These are phyloP conservation scores for Echinarachnius parma DNA, from an alignment of 53 echinoderm and acorn worm species.

Conservation along the genomic window DNA sequence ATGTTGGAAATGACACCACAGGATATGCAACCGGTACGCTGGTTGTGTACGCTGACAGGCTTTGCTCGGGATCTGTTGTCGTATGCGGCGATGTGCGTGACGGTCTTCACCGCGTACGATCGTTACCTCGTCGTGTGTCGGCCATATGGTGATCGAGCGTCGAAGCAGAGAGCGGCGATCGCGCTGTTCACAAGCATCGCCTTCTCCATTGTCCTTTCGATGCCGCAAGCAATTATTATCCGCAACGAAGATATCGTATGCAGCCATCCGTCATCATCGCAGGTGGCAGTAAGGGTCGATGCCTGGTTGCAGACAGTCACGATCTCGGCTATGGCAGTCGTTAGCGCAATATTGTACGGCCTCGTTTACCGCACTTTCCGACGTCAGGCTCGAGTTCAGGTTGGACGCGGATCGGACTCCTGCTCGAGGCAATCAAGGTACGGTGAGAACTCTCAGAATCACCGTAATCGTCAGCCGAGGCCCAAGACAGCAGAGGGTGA, in stretches of 20 bases:
- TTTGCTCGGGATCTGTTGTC: neutral
- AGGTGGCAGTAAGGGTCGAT: no score
- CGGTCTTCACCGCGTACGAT: neutral
- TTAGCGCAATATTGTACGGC: conserved; percentile 7
- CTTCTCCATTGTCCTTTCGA: neutral
- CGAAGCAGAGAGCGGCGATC: neutral
- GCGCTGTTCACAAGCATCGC: neutral
- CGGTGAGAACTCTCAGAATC: neutral
- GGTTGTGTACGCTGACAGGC: neutral
- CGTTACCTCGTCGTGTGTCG: neutral
- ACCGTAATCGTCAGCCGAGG: no score
- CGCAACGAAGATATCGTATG: neutral
- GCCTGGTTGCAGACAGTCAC: conserved; percentile 10
- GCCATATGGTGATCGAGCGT: neutral
- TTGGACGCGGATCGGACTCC: no score
- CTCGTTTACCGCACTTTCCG: neutral
- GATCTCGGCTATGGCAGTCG: neutral
- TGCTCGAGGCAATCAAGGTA: neutral
- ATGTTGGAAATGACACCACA: no score
- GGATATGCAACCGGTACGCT: no score
- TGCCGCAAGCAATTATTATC: neutral
- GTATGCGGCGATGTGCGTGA: neutral
- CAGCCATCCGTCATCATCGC: neutral
- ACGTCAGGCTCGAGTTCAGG: neutral
- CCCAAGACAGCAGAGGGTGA: no score